Evolutionary conservation across 2,888 invertebrate species (phyloP).

Genomic region (Noctua pronuba): DNA sequence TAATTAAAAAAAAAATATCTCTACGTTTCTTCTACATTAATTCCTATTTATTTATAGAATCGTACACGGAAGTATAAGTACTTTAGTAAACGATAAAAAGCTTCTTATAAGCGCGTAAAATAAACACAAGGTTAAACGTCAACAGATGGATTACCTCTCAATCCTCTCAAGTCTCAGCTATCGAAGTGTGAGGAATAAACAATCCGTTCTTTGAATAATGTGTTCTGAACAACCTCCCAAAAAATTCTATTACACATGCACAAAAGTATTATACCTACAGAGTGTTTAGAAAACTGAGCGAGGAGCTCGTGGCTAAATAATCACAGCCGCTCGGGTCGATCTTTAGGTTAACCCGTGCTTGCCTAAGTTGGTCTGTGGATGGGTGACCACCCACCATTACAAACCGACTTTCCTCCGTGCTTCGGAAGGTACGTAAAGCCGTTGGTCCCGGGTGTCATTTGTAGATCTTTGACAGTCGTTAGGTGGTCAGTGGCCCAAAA

Average conservation of each 20-base stretch:
- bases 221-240: conserved; percentile 23
- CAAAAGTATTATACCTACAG: neutral
- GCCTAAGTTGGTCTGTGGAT: too few relatives aligned
- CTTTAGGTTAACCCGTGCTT: too few relatives aligned
- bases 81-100: conserved; percentile 1
- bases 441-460: too few relatives aligned
- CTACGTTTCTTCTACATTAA: neutral
- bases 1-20: neutral
- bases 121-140: conserved; percentile 51
- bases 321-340: too few relatives aligned
- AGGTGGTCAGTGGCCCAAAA: too few relatives aligned
- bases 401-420: too few relatives aligned
- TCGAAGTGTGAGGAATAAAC: conserved; percentile 54
- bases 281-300: neutral
- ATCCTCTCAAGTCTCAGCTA: conserved; percentile 17
- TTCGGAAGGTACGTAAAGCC: too few relatives aligned
- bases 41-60: neutral
- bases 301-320: too few relatives aligned
- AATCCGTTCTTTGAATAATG: conserved; percentile 50
- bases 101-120: conserved; percentile 39
- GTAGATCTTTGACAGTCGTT: too few relatives aligned
- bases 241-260: conserved; percentile 17
- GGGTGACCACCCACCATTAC: too few relatives aligned
- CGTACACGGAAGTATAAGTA: conserved; percentile 3
- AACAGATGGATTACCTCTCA: conserved; percentile 57